Evolutionary conservation across 2,113 vertebrate species (phyloP).

Genomic region (Cygnus buccinator): DNA sequence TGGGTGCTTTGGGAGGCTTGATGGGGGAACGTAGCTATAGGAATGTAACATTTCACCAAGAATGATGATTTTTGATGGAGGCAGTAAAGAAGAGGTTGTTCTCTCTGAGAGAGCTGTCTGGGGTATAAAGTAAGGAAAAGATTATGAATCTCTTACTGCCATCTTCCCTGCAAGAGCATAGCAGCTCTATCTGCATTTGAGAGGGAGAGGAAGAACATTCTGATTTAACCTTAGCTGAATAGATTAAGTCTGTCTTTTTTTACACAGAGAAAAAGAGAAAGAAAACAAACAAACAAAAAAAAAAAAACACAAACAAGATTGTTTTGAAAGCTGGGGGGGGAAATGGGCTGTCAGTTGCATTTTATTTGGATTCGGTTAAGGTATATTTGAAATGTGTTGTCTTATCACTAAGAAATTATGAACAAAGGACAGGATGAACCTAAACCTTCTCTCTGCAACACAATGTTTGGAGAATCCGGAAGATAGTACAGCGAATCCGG

Average conservation of each 20-base stretch:
- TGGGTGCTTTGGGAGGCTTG: not conserved
- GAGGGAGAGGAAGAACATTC: not conserved
- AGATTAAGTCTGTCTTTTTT: not conserved
- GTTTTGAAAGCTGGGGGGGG: accelerated
- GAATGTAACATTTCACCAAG: not conserved
- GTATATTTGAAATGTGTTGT: not conserved
- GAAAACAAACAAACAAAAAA: too few species aligned
- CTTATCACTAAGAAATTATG: not conserved
- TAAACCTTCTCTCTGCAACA: not conserved
- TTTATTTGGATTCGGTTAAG: not conserved
- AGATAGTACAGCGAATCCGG: not conserved
- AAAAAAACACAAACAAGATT: not conserved
- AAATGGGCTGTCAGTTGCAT: not conserved
- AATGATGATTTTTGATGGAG: not conserved
- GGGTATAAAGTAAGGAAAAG: not conserved
- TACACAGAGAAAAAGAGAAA: not conserved
- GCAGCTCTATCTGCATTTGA: not conserved
- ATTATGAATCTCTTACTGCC: not conserved
- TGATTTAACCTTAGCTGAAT: not conserved
- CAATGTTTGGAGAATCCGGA: not conserved
- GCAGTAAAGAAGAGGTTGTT: not conserved
- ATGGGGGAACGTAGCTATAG: not conserved
- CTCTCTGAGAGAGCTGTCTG: accelerated
- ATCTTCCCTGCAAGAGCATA: not conserved
- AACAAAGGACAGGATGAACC: not conserved